phyloP scores from a whole-genome alignment of 2,888 invertebrate genomes.

The Scaptomyza reducta region DNA sequence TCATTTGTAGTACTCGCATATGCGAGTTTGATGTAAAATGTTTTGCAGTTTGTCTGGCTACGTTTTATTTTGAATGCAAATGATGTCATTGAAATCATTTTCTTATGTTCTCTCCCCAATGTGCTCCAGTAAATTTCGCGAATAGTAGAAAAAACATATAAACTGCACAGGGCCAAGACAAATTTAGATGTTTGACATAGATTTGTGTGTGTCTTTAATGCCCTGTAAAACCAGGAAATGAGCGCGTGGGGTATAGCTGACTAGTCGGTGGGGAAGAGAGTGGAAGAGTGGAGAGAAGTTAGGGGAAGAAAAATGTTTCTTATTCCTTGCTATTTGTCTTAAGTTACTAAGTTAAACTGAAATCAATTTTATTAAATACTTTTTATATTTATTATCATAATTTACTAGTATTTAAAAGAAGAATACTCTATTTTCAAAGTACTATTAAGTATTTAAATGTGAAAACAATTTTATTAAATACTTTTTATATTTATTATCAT shows the following conservation, averaged over 20 bases:
- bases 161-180: slow-evolving; percentile 66
- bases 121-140: slow-evolving; percentile 59
- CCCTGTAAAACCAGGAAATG: slow-evolving; percentile 33
- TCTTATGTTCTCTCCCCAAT: slow-evolving; percentile 13
- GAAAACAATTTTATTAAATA: neutral
- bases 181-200: slow-evolving; percentile 73
- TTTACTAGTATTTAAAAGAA: no score
- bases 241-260: neutral
- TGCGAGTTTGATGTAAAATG: no score
- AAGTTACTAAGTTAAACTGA: no score
- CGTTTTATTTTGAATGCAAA: slow-evolving; percentile 7
- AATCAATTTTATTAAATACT: no score
- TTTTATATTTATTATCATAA: no score
- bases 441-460: no score
- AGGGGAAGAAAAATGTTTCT: no score
- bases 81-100: slow-evolving; percentile 54
- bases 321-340: no score
- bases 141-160: slow-evolving; percentile 9
- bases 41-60: neutral
- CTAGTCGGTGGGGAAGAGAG: neutral
- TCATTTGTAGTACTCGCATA: neutral
- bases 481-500: neutral
- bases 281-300: no score
- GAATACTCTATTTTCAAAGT: no score
- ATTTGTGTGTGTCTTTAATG: slow-evolving; percentile 55